Evolutionary conservation across 2,113 vertebrate genomes (phyloP).

Genomic region (Tupaia chinensis): DNA sequence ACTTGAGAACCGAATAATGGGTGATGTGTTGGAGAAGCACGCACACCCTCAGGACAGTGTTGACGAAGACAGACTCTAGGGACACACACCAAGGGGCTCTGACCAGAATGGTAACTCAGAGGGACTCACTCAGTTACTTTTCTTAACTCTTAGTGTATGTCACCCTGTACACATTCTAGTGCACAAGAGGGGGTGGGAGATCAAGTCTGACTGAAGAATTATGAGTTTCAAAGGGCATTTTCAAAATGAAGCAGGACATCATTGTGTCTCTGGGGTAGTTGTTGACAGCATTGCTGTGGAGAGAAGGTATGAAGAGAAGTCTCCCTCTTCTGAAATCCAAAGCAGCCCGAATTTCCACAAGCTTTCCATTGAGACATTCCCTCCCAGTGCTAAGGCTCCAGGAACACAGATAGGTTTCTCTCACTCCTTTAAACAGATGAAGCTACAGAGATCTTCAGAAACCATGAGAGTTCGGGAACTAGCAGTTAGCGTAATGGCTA

Average conservation of each 20-base stretch:
- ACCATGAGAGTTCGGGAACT: neutral
- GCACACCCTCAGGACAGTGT: neutral
- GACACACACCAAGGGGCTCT: rapidly evolving
- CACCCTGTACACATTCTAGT: neutral
- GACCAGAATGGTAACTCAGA: neutral
- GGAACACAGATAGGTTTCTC: neutral
- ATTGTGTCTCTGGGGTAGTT: neutral
- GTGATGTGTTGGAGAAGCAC: neutral
- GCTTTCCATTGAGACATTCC: neutral
- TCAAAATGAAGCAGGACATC: neutral
- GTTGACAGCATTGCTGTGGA: neutral
- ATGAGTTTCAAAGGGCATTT: neutral
- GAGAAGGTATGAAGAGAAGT: neutral
- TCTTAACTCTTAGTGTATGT: neutral
- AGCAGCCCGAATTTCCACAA: neutral
- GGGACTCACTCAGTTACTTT: neutral
- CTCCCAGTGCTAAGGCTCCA: neutral
- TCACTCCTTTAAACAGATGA: neutral
- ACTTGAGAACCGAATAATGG: neutral
- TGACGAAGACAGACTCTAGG: neutral
- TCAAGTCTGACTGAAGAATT: neutral
- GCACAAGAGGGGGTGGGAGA: neutral
- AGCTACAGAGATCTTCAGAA: neutral
- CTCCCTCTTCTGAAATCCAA: neutral
- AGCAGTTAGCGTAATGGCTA: no score